Conservation (phyloP, 1,140 invertebrate species). For the Diachasma alloeum region DNA sequence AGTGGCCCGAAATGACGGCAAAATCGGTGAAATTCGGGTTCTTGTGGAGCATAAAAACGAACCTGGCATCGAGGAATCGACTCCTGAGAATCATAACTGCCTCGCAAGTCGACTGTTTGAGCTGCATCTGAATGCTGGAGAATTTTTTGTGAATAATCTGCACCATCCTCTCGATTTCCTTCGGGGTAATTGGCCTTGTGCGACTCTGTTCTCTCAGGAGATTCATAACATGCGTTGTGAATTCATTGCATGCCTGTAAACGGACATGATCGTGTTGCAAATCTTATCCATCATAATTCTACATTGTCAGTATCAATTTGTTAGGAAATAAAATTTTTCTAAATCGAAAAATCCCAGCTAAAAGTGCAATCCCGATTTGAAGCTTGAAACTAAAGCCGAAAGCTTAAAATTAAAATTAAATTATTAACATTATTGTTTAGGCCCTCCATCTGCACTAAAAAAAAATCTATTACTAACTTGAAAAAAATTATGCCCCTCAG, state of each 20-base stretch:
- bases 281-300: not conserved
- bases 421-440: too few relatives aligned
- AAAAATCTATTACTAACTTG: too few relatives aligned
- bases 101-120: constrained; percentile 99
- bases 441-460: too few relatives aligned
- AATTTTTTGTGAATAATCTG: constrained; percentile 99
- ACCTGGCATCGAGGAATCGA: constrained; percentile 94
- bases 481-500: too few relatives aligned
- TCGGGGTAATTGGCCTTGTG: constrained; percentile 92
- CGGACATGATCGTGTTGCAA: not conserved
- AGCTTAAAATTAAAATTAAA: too few relatives aligned
- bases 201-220: constrained; percentile 96
- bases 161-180: constrained; percentile 99
- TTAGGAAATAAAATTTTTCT: not conserved
- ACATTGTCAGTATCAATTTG: not conserved
- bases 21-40: not conserved
- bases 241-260: constrained; percentile 96
- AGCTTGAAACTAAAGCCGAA: too few relatives aligned
- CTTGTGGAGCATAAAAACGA: constrained; percentile 17
- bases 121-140: constrained; percentile 99
- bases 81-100: constrained; percentile 99
- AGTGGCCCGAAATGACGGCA: not conserved
- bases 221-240: constrained; percentile 99
- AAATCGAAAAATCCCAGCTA: too few relatives aligned
- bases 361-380: too few relatives aligned